Percentiles rank a stretch among this genome's conserved stretches.
These are phyloP conservation scores for Proisotoma minuta DNA, from an alignment of 2,888 invertebrate genomes.

Conservation along the genomic window DNA sequence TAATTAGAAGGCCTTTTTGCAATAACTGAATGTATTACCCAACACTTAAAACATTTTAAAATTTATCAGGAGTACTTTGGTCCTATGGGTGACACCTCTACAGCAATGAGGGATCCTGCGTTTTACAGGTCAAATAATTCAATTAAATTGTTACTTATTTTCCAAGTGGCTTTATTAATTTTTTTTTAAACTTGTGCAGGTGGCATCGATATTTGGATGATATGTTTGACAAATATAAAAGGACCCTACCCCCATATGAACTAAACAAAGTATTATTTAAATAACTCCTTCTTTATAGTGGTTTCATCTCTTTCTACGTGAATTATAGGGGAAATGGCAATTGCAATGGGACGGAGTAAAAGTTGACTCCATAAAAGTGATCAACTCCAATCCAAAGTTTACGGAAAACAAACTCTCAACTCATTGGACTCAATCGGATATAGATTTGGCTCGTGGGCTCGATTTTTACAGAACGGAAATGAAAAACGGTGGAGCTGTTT, in stretches of 20 bases:
- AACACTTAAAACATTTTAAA: background rate
- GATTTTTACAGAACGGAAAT: constrained; percentile 58
- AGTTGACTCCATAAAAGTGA: constrained; percentile 23
- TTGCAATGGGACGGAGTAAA: constrained; percentile 35
- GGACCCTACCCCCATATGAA: constrained; percentile 57
- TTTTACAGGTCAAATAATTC: too few relatives aligned
- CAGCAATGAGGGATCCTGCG: constrained; percentile 79
- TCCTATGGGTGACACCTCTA: constrained; percentile 77
- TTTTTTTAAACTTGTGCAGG: too few relatives aligned
- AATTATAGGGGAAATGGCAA: constrained; percentile 34
- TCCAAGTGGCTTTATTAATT: too few relatives aligned
- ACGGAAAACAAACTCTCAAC: constrained; percentile 60
- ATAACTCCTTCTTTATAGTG: background rate
- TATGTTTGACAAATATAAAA: constrained; percentile 70
- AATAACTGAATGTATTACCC: too few relatives aligned
- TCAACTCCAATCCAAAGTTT: constrained; percentile 7
- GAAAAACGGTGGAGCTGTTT: constrained; percentile 37
- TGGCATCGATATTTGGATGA: constrained; percentile 78
- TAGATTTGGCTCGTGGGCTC: constrained; percentile 72
- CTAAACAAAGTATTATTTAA: constrained; percentile 20
- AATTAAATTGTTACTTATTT: too few relatives aligned
- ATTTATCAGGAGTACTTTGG: constrained; percentile 66
- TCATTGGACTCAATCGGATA: constrained; percentile 73
- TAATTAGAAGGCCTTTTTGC: too few relatives aligned
- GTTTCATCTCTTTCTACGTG: background rate